Base-by-base conservation (phyloP, 2,113 vertebrate genomes). In the Dolichallabes microphthalmus region DNA sequence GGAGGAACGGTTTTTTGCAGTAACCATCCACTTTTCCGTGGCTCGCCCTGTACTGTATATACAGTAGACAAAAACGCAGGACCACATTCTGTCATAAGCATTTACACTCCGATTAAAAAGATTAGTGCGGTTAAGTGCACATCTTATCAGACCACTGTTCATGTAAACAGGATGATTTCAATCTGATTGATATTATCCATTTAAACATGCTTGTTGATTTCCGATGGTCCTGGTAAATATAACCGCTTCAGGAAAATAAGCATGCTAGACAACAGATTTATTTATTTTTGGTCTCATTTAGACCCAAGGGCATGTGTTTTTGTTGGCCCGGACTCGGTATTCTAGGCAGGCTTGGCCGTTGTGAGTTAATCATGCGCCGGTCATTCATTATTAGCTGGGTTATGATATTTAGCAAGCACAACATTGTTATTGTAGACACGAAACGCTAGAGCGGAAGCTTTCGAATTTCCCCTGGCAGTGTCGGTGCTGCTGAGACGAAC, bases 371-470 rank as follows among this genome's bases (percentile, higher is more conserved):
- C 76, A 20, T 22, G 55, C 60, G 76, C 55, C 55, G 58, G 53
- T 60, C 55, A 60, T 79, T 79, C 7, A 60, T 30, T 60, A 35
- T 79, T 78, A 32, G 53, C 60, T 79, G 30, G 57, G 60, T 60
- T 60, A 60, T 12, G 57, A 79, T 79, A 60, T 60, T 79, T 39
- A 60, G 17, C 30, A 60, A 60, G 20, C 76, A 39, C 55, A 79
- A 79, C 60, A 79, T 79, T 79, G 19, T 60, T 39, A 79, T 25
- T 60, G 76, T 60, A 32, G 55, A 12, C 19, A 32, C 27, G 11
- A 79, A 57, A 3, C 53, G 22, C 32, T 60, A 8, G 17, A 35
- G 11, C 35, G 55, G 30, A 79, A 79, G 76, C 55, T 13, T 19
- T 25, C 2, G 14, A 79, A 60, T 17, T 2, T 60, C 25, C 19